Percentiles rank a stretch among this genome's conserved stretches.
Conservation (phyloP, 2,797 vertebrate genomes). For the Lithobates pipiens region DNA sequence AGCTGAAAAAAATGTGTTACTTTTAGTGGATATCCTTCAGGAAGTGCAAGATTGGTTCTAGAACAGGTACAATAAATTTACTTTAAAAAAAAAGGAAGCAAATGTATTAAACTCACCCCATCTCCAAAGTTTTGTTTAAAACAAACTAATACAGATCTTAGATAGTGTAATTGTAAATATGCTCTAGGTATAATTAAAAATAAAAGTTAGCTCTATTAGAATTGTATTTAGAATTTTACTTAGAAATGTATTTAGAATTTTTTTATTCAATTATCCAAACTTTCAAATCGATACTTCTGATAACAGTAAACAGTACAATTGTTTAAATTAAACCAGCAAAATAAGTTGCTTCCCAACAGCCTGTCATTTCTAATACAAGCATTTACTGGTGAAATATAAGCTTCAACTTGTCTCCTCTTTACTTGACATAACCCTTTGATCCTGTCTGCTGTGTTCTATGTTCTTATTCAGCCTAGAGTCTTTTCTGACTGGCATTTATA, state of each 20-base stretch:
- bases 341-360: background rate
- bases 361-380: slow-evolving; percentile 9
- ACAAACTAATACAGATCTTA: too few species aligned
- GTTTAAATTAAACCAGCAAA: background rate
- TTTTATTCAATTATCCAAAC: background rate
- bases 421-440: slow-evolving; percentile 38
- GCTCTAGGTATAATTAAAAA: too few species aligned
- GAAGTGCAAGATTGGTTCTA: too few species aligned
- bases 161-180: background rate
- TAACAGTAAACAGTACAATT: background rate
- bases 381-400: slow-evolving; percentile 14
- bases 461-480: slow-evolving; percentile 35
- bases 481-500: slow-evolving; percentile 47
- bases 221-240: too few species aligned
- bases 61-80: too few species aligned
- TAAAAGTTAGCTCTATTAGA: too few species aligned
- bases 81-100: too few species aligned
- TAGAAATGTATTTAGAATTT: too few species aligned
- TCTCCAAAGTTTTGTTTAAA: too few species aligned
- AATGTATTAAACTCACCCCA: too few species aligned
- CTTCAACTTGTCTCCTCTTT: slow-evolving; percentile 19
- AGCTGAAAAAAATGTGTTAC: too few species aligned
- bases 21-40: too few species aligned
- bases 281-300: background rate
- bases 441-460: slow-evolving; percentile 34